Evolutionary conservation across 2,113 vertebrate species (phyloP), one percentile per base, ranked within the genome.

Genomic region (Dipodomys merriami): DNA sequence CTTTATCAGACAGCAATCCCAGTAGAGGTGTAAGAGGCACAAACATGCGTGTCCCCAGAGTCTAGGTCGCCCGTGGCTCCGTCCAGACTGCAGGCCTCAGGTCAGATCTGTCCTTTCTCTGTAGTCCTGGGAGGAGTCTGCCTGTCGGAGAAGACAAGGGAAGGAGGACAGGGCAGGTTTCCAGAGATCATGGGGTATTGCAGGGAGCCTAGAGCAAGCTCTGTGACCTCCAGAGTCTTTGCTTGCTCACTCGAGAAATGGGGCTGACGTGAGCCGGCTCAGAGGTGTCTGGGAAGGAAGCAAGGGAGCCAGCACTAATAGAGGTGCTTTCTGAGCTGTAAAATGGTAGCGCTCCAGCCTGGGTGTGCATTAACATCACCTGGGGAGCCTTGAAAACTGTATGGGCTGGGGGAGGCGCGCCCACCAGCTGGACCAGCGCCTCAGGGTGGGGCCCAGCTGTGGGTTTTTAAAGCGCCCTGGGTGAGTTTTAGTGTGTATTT

Each of bases 221-320:
- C 68, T 39, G 39, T 2, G 74, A 12, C 78, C 82, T 30, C 20
- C 7, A 10, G 33, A 39, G 60, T 16, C 77, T 82, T 82, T 78
- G 72, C 30, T 65, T 60, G 77, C 39, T 90, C 80, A 5, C 79
- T 74, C 78, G 93, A 83, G 93, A 69, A 76, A 80, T 12, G 67
- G 72, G 72, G 1, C 25, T 53, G 80, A 33, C 20, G 53, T 27
- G 53, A 39, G 69, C 93, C 22, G 6, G 35, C 72, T 67, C 23
- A 2, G 53, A 33, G 25, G 20, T 64, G 22, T 67, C 80, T 65
- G 4, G 35, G 39, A 9, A 46, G 64, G 67, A 57, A 71, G 78
- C 0, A 57, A 89, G 82, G 23, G 49, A 22, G 13, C 53, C 53
- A 16, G 15, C 0, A 0, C 39, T 33, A 9, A 20, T 22, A 23